These are phyloP conservation scores for Himantopus leucocephalus DNA, from an alignment of 2,113 vertebrate genomes.

Conservation along the genomic window DNA sequence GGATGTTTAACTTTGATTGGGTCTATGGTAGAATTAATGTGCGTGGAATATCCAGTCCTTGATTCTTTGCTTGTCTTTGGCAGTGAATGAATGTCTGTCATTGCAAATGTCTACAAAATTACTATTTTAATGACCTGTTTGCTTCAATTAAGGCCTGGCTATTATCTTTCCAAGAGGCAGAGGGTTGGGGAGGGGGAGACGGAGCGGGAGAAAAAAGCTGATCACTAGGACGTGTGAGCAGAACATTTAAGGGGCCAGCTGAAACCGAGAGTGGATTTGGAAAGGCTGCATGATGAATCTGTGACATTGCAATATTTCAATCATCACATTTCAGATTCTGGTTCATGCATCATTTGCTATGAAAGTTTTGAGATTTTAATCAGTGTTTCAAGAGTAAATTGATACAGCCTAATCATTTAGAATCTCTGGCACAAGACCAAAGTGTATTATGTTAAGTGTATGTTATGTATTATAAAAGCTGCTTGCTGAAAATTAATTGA, in stretches of 20 bases:
- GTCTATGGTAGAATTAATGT: constrained; percentile 21
- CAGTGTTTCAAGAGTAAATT: constrained; percentile 71
- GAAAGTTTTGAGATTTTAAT: constrained; percentile 72
- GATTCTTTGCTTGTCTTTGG: constrained; percentile 58
- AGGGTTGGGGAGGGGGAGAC: neutral
- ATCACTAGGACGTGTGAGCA: constrained; percentile 38
- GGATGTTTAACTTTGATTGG: constrained; percentile 30
- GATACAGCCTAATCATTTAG: constrained; percentile 67
- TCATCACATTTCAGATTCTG: constrained; percentile 71
- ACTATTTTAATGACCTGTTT: constrained; percentile 70
- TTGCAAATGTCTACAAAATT: constrained; percentile 54
- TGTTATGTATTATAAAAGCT: constrained; percentile 70
- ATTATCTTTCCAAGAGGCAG: constrained; percentile 61
- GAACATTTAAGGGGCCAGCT: constrained; percentile 62
- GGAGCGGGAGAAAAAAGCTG: constrained; percentile 5
- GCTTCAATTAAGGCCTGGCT: constrained; percentile 64
- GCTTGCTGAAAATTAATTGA: constrained; percentile 70
- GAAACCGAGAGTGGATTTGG: constrained; percentile 57
- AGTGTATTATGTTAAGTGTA: constrained; percentile 67
- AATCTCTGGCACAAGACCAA: constrained; percentile 66
- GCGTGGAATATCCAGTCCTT: neutral
- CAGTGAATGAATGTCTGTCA: constrained; percentile 64
- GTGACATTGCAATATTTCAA: constrained; percentile 70
- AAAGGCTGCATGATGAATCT: constrained; percentile 63
- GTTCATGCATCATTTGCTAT: constrained; percentile 70